phyloP scores from a whole-genome alignment of 2,888 invertebrate genomes.

The Pyralis farinalis region DNA sequence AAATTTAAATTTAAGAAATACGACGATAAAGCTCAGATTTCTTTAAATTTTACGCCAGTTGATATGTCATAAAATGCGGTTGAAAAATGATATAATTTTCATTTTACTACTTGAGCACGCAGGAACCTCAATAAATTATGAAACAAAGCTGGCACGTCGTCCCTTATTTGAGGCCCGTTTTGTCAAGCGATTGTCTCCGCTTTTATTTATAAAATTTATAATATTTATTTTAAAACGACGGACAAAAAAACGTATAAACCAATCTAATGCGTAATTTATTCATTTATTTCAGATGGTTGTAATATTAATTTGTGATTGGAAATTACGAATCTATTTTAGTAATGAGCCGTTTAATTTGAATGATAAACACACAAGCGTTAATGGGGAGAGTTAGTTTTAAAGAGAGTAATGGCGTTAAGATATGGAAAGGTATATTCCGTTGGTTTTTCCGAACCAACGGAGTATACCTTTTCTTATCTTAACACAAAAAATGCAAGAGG shows the following conservation, averaged over 20 bases:
- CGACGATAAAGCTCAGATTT: conserved; percentile 24
- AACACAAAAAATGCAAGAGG: no score
- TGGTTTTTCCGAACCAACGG: no score
- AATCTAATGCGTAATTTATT: no score
- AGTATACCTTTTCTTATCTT: no score
- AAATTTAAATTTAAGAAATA: conserved; percentile 21
- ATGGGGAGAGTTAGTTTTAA: no score
- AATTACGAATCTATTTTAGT: no score
- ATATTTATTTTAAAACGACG: conserved; percentile 32
- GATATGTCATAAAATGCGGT: conserved; percentile 23
- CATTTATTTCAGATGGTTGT: no score
- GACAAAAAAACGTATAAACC: conserved; percentile 40
- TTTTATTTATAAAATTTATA: conserved; percentile 25
- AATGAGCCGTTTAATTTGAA: no score
- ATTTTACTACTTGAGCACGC: conserved; percentile 72
- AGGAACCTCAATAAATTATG: conserved; percentile 64
- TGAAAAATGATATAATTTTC: conserved; percentile 62
- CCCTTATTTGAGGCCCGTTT: conserved; percentile 66
- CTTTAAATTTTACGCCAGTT: conserved; percentile 5
- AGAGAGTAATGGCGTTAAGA: no score
- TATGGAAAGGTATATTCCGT: no score
- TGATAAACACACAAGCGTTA: no score
- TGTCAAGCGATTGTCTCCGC: conserved; percentile 55
- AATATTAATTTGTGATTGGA: no score
- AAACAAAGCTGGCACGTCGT: conserved; percentile 68